Evolutionary conservation across 1,140 invertebrate species (phyloP), one percentile per base, ranked within the genome.

Genomic region (Oncopeltus fasciatus): DNA sequence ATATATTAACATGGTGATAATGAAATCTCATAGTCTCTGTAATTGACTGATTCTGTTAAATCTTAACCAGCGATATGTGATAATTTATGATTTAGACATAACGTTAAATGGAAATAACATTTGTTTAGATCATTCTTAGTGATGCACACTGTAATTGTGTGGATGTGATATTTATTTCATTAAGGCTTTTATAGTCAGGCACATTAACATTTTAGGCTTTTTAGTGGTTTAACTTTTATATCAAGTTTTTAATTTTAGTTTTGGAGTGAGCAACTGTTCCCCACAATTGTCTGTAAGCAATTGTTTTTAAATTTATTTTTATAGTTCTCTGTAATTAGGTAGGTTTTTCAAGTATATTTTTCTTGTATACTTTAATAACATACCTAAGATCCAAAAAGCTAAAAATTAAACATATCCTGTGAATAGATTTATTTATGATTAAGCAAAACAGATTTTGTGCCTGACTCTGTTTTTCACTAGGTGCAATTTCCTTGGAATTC

Each of bases 381-480:
- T 24, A 53, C 49, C 49, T 53, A 27, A 38, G 14, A 3, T 53
- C 24, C 26, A 46, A 46, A 46, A 46, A 16, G 11, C 11, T 2
- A 24, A 53, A 53, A 53, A 53, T 24, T 24, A 53, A 53, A 53
- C 49, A 53, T 53, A 53, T 53, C 49, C 21, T 4, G 18, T 24
- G 49, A 21, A 2, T 20, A 24, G 24, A 49, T 53, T 53, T 12
- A 24, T 53, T 53, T 24, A 26, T 24, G 16, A 8, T 27, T 18
- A 53, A 53, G 26, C 20, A 2, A 53, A 21, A 1, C 18, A 31
- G 12, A 20, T 57, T 2, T 57, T 57, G 56, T 57, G 56, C 33
- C 56, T 57, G 56, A 57, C 56, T 57, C 21, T 57, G 56, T 57
- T 57, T 33, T 57, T 38, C 56, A 27, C 49, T 53, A 57, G 56